A percentile compares a stretch with the other conserved stretches of the same genome.
Evolutionary conservation across 2,797 vertebrate genomes (phyloP).

Genomic region (Danio choprae): DNA sequence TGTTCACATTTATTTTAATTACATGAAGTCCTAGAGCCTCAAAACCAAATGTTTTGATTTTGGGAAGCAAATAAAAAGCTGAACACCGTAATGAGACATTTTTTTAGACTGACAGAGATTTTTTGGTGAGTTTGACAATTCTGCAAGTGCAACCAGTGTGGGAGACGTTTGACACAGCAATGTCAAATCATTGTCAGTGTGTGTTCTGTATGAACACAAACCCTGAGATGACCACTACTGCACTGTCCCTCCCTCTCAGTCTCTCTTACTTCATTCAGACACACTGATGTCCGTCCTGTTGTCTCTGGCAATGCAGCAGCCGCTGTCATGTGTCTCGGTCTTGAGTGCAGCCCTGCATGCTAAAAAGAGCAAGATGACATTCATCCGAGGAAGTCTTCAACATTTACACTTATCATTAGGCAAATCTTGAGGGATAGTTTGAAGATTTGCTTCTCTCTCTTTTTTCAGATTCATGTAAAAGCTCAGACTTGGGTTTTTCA

Average conservation of each 20-base stretch:
- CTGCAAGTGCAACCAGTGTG: not conserved
- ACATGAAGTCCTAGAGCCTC: not conserved
- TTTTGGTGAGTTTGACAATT: not conserved
- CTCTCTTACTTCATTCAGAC: constrained; percentile 2
- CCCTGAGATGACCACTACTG: constrained; percentile 8
- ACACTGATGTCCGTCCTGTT: not conserved
- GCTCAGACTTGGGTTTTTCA: constrained; percentile 31
- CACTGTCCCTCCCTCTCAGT: not conserved
- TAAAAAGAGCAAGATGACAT: constrained; percentile 13
- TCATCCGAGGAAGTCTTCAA: not conserved
- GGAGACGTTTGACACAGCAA: not conserved
- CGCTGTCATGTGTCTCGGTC: not conserved
- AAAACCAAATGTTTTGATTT: not conserved
- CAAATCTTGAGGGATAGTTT: constrained; percentile 16
- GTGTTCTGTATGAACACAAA: constrained; percentile 9
- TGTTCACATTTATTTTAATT: constrained; percentile 1
- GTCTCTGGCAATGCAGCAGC: not conserved
- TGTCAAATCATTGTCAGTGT: not conserved
- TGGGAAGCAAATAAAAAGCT: not conserved
- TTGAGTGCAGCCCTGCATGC: constrained; percentile 8
- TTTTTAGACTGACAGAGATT: not conserved
- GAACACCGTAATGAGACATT: not conserved
- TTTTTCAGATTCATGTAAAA: constrained; percentile 19
- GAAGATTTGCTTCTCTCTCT: not conserved
- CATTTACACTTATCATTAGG: not conserved